Conservation (phyloP, 2,797 vertebrate genomes). For the Pangasius macronema region DNA sequence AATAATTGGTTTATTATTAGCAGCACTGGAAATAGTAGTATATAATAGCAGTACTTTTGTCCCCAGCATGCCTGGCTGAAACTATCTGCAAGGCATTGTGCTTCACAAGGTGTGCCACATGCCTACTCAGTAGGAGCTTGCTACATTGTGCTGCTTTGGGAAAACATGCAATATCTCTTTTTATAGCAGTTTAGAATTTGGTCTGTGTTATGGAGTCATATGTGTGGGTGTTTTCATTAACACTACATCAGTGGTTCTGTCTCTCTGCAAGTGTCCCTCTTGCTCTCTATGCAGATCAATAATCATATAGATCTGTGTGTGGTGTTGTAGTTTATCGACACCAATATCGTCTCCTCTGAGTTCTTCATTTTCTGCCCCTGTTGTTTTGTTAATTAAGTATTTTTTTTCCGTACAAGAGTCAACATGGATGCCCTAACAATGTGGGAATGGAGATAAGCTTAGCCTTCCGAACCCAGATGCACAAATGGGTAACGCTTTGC, state of each 20-base stretch:
- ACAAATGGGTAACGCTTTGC: not conserved
- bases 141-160: not conserved
- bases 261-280: not conserved
- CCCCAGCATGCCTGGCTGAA: not conserved
- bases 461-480: not conserved
- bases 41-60: slow-evolving; percentile 2
- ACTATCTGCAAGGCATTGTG: not conserved
- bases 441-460: not conserved
- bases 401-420: slow-evolving; percentile 11
- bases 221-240: not conserved
- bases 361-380: slow-evolving; percentile 34
- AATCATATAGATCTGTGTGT: not conserved
- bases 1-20: not conserved
- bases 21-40: not conserved
- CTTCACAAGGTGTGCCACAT: not conserved
- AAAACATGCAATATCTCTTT: not conserved
- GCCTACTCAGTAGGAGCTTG: not conserved
- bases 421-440: not conserved
- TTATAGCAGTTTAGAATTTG: not conserved
- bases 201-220: not conserved
- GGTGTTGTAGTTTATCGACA: slow-evolving; percentile 1
- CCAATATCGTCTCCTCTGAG: not conserved
- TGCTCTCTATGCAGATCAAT: slow-evolving; percentile 1
- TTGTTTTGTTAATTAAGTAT: slow-evolving; percentile 33
- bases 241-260: not conserved